Evolutionary conservation across 1,140 invertebrate species (phyloP), one percentile per base, ranked within the genome.

Genomic region (Mylabris phalerata): DNA sequence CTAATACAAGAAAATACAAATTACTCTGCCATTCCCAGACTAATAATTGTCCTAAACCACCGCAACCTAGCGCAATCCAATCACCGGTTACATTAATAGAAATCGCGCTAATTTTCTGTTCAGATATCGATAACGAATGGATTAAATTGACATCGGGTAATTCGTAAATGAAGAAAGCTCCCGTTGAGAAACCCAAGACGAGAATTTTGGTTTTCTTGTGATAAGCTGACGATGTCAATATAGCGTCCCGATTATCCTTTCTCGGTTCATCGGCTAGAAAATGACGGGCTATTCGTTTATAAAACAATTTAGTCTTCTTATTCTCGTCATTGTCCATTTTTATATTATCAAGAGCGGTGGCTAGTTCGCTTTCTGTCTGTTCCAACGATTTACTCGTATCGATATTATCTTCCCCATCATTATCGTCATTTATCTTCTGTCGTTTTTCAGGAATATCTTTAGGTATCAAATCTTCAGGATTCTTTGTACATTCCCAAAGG

Each of bases 21-120:
- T 25, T 70, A 82, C 93, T 97, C 75, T 97, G 94, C 95, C 95
- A 98, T 77, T 98, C 96, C 95, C 95, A 98, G 5, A 98, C 95
- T 9, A 98, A 74, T 13, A 99, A 74, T 71, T 98, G 94, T 0
- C 94, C 95, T 2, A 90, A 78, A 41, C 84, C 84, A 0, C 84
- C 79, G 70, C 91, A 94, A 0, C 89, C 94, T 25, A 97, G 71
- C 0, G 92, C 95, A 49, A 99, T 87, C 95, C 95, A 98, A 72
- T 98, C 95, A 0, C 95, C 95, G 11, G 85, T 87, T 7, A 75
- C 74, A 70, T 98, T 98, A 40, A 98, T 80, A 0, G 84, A 74
- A 2, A 96, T 84, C 0, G 90, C 83, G 19, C 86, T 85, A 47
- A 98, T 90, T 52, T 78, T 75, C 67, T 93, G 84, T 42, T 93